A percentile compares a stretch with the other conserved stretches of the same genome.
These are phyloP conservation scores for Mylabris phalerata DNA, from an alignment of 1,140 invertebrate genomes.

Conservation along the genomic window DNA sequence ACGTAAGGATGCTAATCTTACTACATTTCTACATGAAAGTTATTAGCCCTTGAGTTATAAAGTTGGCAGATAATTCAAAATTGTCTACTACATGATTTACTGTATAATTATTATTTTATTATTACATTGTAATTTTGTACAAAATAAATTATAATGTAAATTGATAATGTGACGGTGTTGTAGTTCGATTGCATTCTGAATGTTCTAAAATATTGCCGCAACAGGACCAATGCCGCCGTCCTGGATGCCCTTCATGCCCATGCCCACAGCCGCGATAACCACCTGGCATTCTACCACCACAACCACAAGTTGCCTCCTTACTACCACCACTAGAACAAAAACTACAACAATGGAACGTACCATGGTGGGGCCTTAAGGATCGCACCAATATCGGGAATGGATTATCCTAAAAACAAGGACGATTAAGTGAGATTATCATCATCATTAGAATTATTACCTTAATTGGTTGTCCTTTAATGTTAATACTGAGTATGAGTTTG, in stretches of 20 bases:
- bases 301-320: constrained; percentile 60
- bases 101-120: too few relatives aligned
- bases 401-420: constrained; percentile 43
- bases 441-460: constrained; percentile 43
- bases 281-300: constrained; percentile 62
- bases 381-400: constrained; percentile 53
- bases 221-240: constrained; percentile 73
- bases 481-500: constrained; percentile 50
- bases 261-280: constrained; percentile 74
- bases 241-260: constrained; percentile 69
- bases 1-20: too few relatives aligned
- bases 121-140: not conserved
- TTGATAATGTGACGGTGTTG: constrained; percentile 45
- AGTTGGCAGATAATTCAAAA: too few relatives aligned
- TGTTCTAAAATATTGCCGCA: constrained; percentile 58
- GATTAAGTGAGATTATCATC: not conserved
- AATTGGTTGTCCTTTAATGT: constrained; percentile 54
- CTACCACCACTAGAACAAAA: constrained; percentile 71
- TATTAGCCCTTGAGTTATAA: too few relatives aligned
- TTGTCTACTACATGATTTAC: too few relatives aligned
- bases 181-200: constrained; percentile 46
- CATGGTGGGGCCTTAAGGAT: constrained; percentile 52
- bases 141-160: constrained; percentile 43
- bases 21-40: too few relatives aligned
- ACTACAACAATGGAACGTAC: constrained; percentile 72